A percentile compares a stretch with the other conserved stretches of the same genome.
These are phyloP conservation scores for Cnemophilus loriae DNA, from an alignment of 2,113 vertebrate genomes.

Conservation along the genomic window DNA sequence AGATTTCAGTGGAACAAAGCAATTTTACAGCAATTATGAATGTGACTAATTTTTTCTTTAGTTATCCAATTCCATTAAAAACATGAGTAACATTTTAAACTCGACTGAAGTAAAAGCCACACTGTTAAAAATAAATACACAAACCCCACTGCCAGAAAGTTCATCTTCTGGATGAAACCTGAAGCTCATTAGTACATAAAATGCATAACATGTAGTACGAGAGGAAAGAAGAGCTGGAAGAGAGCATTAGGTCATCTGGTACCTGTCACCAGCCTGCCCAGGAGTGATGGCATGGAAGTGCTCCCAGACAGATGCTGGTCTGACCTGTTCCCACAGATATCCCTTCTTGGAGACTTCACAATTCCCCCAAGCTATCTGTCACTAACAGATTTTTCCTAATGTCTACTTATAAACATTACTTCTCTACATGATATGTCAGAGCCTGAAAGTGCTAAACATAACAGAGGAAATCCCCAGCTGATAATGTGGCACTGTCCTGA, in stretches of 20 bases:
- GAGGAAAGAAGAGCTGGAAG: not conserved
- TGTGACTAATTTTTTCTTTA: not conserved
- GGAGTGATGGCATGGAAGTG: not conserved
- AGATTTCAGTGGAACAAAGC: not conserved
- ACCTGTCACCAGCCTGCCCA: not conserved
- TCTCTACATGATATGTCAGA: not conserved
- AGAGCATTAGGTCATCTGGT: not conserved
- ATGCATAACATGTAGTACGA: accelerated
- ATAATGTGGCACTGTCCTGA: not conserved
- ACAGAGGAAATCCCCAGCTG: not conserved
- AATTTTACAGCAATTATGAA: not conserved
- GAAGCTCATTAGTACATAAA: not conserved
- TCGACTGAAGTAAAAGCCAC: not conserved
- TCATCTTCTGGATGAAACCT: not conserved
- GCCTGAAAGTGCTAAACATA: not conserved
- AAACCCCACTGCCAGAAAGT: not conserved
- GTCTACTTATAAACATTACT: not conserved
- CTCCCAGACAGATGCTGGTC: not conserved
- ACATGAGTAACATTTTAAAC: not conserved
- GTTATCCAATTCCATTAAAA: not conserved
- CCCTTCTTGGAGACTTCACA: not conserved
- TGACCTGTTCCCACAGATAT: not conserved
- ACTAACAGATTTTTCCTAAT: not conserved
- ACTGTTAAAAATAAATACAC: not conserved
- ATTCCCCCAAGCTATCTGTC: not conserved